Evolutionary conservation across 2,888 invertebrate species (phyloP).

Genomic region (Schrankia costaestrigalis): DNA sequence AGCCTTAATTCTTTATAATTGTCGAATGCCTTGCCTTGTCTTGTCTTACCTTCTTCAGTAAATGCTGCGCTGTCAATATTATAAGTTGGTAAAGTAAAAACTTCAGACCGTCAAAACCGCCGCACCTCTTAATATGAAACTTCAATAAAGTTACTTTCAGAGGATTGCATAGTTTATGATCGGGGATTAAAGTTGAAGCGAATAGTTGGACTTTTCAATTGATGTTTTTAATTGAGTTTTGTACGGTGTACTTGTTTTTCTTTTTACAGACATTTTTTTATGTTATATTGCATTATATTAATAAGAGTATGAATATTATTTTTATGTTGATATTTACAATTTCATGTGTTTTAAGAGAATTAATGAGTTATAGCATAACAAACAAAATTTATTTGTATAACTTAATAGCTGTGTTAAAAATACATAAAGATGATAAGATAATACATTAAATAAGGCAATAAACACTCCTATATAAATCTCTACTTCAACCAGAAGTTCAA

Average conservation of each 20-base stretch:
- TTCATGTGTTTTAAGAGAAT: no score
- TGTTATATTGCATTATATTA: not conserved
- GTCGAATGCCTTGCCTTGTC: no score
- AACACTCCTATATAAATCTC: no score
- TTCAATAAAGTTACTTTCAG: slow-evolving; percentile 32
- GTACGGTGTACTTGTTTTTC: slow-evolving; percentile 1
- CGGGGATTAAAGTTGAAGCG: slow-evolving; percentile 22
- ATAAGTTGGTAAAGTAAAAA: slow-evolving; percentile 52
- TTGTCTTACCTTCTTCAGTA: slow-evolving; percentile 34
- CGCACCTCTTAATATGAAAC: slow-evolving; percentile 39
- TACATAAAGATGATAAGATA: no score
- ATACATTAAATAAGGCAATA: no score
- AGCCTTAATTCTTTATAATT: no score
- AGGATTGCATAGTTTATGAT: slow-evolving; percentile 30
- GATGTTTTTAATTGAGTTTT: slow-evolving; percentile 26
- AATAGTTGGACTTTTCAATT: slow-evolving; percentile 28
- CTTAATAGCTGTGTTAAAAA: no score
- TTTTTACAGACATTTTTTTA: not conserved
- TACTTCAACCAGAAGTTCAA: no score
- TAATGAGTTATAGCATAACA: no score
- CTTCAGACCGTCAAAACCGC: slow-evolving; percentile 32
- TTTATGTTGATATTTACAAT: not conserved
- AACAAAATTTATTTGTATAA: no score
- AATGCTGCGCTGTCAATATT: slow-evolving; percentile 58
- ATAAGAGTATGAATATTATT: not conserved